phyloP scores from a whole-genome alignment of 2,797 vertebrate genomes.

The Dicrostonyx torquatus region DNA sequence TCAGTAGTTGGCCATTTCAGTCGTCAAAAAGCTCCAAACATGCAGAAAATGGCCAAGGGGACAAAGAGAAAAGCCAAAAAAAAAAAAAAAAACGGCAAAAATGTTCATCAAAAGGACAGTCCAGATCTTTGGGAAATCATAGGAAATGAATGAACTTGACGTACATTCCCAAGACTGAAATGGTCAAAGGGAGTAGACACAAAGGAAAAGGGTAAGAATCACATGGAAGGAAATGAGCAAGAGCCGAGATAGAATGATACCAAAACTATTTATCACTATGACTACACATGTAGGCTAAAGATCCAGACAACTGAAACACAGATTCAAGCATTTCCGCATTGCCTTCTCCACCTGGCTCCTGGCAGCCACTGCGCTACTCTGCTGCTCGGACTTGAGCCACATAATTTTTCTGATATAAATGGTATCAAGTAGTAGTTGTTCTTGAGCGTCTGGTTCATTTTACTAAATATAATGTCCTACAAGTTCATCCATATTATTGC shows the following conservation, averaged over 20 bases:
- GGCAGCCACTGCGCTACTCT: neutral
- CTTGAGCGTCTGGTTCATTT: constrained; percentile 12
- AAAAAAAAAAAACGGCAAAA: neutral
- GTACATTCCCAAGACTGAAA: constrained; percentile 22
- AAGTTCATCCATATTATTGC: neutral
- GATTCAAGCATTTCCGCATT: neutral
- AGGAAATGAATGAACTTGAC: constrained; percentile 18
- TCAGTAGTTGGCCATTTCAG: constrained; percentile 19
- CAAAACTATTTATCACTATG: neutral
- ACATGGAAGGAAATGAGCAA: neutral
- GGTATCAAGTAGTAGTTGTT: neutral
- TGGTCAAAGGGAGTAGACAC: neutral
- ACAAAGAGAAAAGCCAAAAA: constrained; percentile 31
- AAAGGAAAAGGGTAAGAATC: constrained; percentile 23
- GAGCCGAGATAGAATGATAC: neutral
- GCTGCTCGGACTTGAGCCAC: neutral
- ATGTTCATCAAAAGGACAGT: constrained; percentile 20
- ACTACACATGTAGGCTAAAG: constrained; percentile 1
- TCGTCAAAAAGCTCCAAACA: constrained; percentile 23
- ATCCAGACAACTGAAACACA: neutral
- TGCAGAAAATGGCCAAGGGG: constrained; percentile 21
- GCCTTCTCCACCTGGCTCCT: neutral
- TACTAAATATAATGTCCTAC: neutral
- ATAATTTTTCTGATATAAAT: neutral
- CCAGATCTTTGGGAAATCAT: neutral